Evolutionary conservation across 2,888 invertebrate genomes (phyloP), one percentile per base, ranked within the genome.

Genomic region (Noctuana brunneofusca): DNA sequence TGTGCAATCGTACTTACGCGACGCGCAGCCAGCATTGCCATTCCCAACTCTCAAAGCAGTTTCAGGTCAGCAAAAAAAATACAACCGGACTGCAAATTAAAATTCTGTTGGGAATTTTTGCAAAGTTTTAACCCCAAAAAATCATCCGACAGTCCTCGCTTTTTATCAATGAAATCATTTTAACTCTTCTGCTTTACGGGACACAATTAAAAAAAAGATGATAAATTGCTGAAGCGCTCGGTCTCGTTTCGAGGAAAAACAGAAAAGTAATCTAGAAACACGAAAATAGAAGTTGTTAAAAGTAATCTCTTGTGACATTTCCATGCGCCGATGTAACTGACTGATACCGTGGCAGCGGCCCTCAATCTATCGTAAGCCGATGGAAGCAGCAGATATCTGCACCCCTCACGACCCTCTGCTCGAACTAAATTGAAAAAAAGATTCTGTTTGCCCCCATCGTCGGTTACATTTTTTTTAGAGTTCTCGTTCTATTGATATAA

Each of bases 311-410:
- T 30, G 43, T 50, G 49, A 56, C 56, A 63, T 62, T 56, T 56
- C 30, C 49, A 56, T 56, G 56, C 50, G 27, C 46, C 38, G 63
- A 63, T 63, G 49, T 56, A 50, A 50, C 50, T 56, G 50, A 63
- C 50, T 63, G 63, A 63, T 63, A 56, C 55, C 49, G 55, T 22
- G 50, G 22, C 52, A 38, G 56, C 41, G 56, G 41, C 56, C 63
- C 62, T 65, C 65, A 59, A 66, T 64, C 64, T 59, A 53, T 54
- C 62, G 65, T 68, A 64, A 67, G 66, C 64, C 46, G 68, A 70
- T 74, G 74, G 62, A 46, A 49, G 38, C 49, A 49, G 27, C 54
- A 49, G 62, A 62, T 62, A 62, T 55, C 48, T 55, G 49, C 49
- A 27, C 53, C 53, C 54, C 53, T 54, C 60, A 24, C 59, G 52